Evolutionary conservation across 2,113 vertebrate species (phyloP).

Genomic region (Psittacara wagleri): DNA sequence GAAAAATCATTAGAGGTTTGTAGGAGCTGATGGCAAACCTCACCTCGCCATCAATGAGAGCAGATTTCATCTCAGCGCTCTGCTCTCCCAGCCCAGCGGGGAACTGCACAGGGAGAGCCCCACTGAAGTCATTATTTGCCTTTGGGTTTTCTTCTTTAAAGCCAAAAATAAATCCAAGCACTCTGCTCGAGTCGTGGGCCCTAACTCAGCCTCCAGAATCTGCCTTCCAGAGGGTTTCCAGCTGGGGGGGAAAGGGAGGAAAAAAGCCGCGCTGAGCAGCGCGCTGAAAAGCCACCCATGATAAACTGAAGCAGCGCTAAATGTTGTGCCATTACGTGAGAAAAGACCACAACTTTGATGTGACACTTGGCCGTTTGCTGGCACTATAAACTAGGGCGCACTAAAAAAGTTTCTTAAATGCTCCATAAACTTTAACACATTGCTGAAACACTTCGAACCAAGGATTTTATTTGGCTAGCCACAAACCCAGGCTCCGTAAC

Average conservation of each 20-base stretch:
- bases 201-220: not conserved
- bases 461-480: slow-evolving; percentile 16
- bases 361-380: slow-evolving; percentile 23
- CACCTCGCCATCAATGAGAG: fast-evolving
- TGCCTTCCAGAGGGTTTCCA: not conserved
- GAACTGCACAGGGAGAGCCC: not conserved
- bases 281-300: not conserved
- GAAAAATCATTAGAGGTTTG: not conserved
- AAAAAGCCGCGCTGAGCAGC: not conserved
- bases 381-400: not conserved
- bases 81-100: not conserved
- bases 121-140: not conserved
- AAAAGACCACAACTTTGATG: slow-evolving; percentile 20
- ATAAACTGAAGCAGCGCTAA: not conserved
- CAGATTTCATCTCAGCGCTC: not conserved
- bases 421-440: slow-evolving; percentile 63
- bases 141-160: not conserved
- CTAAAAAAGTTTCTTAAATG: slow-evolving; percentile 69
- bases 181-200: not conserved
- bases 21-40: not conserved
- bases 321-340: not conserved
- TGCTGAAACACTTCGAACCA: slow-evolving; percentile 11
- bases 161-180: slow-evolving; percentile 5
- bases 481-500: not conserved
- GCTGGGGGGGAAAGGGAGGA: not conserved